These are phyloP conservation scores for Leptinotarsa peninsularis DNA, from an alignment of 2,888 invertebrate species.

Conservation along the genomic window DNA sequence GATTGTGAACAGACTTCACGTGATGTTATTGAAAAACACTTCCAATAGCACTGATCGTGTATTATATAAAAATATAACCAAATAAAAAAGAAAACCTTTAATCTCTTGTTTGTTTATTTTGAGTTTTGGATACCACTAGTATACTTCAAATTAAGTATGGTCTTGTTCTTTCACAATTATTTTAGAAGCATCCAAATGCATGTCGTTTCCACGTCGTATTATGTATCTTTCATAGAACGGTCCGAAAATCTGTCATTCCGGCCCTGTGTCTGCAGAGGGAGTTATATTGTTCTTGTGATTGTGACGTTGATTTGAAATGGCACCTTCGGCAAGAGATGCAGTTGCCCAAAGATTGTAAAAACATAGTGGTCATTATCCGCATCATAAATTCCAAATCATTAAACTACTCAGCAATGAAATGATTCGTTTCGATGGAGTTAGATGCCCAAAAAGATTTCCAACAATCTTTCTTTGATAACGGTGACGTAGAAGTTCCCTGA, in stretches of 20 bases:
- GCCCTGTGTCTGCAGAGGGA: constrained; percentile 36
- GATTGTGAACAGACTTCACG: too few species aligned
- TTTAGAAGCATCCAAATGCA: too few species aligned
- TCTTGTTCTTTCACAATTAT: too few species aligned
- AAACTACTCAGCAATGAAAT: constrained; percentile 14
- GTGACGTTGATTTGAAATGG: constrained; percentile 54
- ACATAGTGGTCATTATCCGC: constrained; percentile 39
- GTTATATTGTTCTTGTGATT: constrained; percentile 45
- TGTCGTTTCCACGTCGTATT: too few species aligned
- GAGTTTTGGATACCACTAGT: too few species aligned
- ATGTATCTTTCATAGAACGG: background rate
- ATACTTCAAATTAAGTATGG: too few species aligned
- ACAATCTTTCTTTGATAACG: background rate
- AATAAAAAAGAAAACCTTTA: too few species aligned
- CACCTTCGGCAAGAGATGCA: constrained; percentile 50
- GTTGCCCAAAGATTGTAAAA: constrained; percentile 49
- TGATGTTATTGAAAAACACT: too few species aligned
- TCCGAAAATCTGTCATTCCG: background rate
- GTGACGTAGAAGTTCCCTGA: background rate
- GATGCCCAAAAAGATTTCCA: background rate
- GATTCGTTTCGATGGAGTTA: constrained; percentile 2
- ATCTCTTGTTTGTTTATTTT: too few species aligned
- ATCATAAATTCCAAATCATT: constrained; percentile 33
- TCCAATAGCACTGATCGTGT: too few species aligned
- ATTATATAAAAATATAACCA: too few species aligned